Percentiles rank a stretch among this genome's conserved stretches.
phyloP scores from a whole-genome alignment of 2,113 vertebrate genomes.

The Micronycteris hirsuta region DNA sequence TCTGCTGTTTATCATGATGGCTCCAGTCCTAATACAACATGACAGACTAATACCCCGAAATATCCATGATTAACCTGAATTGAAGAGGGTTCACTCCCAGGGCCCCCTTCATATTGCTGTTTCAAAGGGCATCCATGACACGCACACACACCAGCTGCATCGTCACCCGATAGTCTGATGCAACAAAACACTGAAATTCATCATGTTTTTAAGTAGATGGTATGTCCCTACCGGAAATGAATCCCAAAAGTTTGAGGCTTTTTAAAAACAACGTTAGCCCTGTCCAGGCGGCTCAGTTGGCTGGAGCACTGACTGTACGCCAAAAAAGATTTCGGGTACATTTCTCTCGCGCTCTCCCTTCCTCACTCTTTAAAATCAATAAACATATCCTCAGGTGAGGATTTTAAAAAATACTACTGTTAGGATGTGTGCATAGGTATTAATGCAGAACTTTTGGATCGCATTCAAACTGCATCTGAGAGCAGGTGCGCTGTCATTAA shows the following conservation, averaged over 20 bases:
- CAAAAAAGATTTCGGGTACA: too few relatives aligned
- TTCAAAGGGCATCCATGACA: not conserved
- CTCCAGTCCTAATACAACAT: constrained; percentile 39
- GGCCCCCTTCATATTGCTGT: not conserved
- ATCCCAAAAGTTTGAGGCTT: not conserved
- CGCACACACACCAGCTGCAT: not conserved
- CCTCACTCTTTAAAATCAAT: too few relatives aligned
- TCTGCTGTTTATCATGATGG: constrained; percentile 43
- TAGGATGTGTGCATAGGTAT: not conserved
- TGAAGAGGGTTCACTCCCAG: not conserved
- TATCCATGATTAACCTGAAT: constrained; percentile 60
- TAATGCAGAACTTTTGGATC: not conserved
- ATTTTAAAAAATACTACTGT: not conserved
- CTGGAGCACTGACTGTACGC: too few relatives aligned
- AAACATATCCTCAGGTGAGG: not conserved
- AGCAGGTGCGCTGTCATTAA: constrained; percentile 41
- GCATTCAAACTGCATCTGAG: not conserved
- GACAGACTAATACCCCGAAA: constrained; percentile 58
- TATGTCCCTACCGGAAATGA: not conserved
- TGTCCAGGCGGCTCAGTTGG: too few relatives aligned
- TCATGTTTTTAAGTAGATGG: not conserved
- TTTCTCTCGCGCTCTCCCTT: too few relatives aligned
- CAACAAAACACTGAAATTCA: not conserved
- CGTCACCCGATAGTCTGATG: not conserved
- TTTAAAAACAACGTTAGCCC: too few relatives aligned